phyloP scores from a whole-genome alignment of 2,797 vertebrate genomes.

The Myripristis jacobus region DNA sequence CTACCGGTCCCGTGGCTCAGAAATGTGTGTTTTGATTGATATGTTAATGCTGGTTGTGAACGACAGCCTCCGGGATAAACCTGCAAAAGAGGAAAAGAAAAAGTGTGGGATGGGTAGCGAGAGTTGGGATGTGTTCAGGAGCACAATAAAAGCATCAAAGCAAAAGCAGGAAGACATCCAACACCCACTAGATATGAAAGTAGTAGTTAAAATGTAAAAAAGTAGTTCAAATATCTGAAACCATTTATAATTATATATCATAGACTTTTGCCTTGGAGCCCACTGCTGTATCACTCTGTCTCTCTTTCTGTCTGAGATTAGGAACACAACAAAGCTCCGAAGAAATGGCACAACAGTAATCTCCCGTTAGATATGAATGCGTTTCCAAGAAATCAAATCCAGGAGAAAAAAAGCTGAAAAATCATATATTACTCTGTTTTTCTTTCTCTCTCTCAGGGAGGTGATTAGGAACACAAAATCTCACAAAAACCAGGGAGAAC shows the following conservation, averaged over 20 bases:
- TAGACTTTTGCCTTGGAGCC: neutral
- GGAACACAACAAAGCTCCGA: neutral
- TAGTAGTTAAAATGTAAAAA: slow-evolving; percentile 13
- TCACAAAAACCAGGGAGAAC: neutral
- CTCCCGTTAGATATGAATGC: neutral
- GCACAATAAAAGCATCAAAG: slow-evolving; percentile 53
- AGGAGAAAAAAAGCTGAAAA: neutral
- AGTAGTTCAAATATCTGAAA: slow-evolving; percentile 27
- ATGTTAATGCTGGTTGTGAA: slow-evolving; percentile 77
- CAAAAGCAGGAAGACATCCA: slow-evolving; percentile 34
- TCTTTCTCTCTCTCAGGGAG: slow-evolving; percentile 36
- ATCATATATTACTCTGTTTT: neutral
- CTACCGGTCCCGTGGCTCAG: slow-evolving; percentile 47
- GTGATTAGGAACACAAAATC: slow-evolving; percentile 4
- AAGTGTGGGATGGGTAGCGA: neutral
- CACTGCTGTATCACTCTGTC: slow-evolving; percentile 2
- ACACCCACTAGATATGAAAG: slow-evolving; percentile 21
- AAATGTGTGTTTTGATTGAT: slow-evolving; percentile 72
- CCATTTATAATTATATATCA: slow-evolving; percentile 2
- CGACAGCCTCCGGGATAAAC: slow-evolving; percentile 57
- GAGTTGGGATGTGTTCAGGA: neutral
- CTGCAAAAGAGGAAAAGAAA: slow-evolving; percentile 15
- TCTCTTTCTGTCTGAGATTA: neutral
- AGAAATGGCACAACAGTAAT: neutral
- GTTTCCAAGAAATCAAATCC: slow-evolving; percentile 5